Evolutionary conservation across 2,113 vertebrate species (phyloP), one percentile per base, ranked within the genome.

Genomic region (Rhea pennata): DNA sequence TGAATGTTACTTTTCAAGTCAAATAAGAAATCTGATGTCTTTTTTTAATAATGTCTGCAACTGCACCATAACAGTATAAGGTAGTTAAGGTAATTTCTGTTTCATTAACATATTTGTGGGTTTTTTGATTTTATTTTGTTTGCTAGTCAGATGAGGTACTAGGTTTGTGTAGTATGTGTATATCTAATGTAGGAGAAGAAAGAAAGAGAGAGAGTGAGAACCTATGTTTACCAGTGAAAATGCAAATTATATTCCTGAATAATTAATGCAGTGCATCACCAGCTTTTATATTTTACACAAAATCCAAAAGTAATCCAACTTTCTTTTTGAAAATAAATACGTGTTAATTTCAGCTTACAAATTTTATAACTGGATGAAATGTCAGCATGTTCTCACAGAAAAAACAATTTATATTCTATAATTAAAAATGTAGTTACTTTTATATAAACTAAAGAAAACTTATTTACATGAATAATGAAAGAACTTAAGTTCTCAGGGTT

Each of bases 361-460:
- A 39, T 87, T 62, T 95, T 70, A 88, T 75, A 88, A 67, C 21
- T 91, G 83, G 74, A 77, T 95, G 83, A 84, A 73, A 90, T 91
- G 89, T 79, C 22, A 84, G 50, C 29, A 81, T 79, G 29, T 87
- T 84, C 51, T 71, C 85, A 58, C 12, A 61, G 87, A 86, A 64
- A 64, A 58, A 87, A 1, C 13, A 75, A 84, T 59, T 85, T 13
- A n/a, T 85, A 33, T 84, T 88, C 7, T 83, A 61, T 93, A 88
- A 69, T 93, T 92, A 61, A 80, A 95, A 44, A 73, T 33, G 4
- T 75, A 88, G 85, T 78, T 92, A 72, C 33, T 54, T 85, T 95
- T 65, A 5, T 84, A 76, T 51, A 89, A 91, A 21, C 2, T 67
- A 75, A 89, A 94, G 50, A 87, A 95, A 86, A 80, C 69, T 89